Evolutionary conservation across 1,140 invertebrate species (phyloP), one percentile per base, ranked within the genome.

Genomic region (Caerostris darwini): DNA sequence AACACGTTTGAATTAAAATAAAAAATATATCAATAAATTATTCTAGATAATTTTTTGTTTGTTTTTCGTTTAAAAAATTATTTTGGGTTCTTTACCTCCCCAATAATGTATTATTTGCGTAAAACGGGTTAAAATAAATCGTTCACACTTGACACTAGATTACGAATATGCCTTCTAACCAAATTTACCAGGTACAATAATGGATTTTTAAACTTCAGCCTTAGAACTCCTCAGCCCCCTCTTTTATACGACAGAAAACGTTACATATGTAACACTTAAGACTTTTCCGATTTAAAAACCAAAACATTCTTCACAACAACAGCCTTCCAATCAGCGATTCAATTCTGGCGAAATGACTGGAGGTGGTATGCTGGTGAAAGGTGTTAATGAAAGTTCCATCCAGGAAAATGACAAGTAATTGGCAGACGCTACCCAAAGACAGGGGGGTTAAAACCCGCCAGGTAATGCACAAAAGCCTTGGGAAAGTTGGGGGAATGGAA

Each of bases 351-450:
- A 34, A 57, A 85, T 56, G 57, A 58, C 82, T 85, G 54, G 82
- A 57, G 82, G 82, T 58, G 56, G 57, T 57, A 85, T 85, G 54
- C 54, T 57, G 19, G 57, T 57, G 82, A 85, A 85, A 85, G 17
- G 54, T 58, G 54, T 34, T 85, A 85, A 85, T 85, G 82, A 85
- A 85, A 17, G 82, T 57, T 64, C 59, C 64, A 61, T 61, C 82
- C 3, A 57, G 6, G 85, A 14, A 59, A 64, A 87, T 87, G 85
- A 87, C 57, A 87, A 87, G 85, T 87, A 87, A 87, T 87, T 87
- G 85, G 58, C 85, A 87, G 85, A 64, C 54, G n/a, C 54, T 14
- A 8, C n/a, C 82, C 54, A 85, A 58, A 58, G 56, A 87, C 34
- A 64, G 64, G 85, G 85, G 8, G 3, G 54, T 85, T 57, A 85